These are phyloP conservation scores for Drosophila aldrichi DNA, from an alignment of 2,888 invertebrate genomes.

Conservation along the genomic window DNA sequence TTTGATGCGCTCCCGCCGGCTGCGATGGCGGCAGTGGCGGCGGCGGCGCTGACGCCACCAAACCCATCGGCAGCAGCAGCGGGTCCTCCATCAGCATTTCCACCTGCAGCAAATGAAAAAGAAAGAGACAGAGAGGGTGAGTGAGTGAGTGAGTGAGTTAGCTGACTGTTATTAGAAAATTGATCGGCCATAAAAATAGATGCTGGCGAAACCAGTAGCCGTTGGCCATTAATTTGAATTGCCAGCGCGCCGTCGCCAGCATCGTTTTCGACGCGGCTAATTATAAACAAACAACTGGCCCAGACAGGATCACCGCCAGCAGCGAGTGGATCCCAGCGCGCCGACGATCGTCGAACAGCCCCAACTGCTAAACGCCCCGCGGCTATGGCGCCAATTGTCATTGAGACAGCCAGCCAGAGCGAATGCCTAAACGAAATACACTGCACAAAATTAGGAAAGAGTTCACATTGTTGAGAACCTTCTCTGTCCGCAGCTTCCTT, in stretches of 20 bases:
- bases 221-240: slow-evolving; percentile 72
- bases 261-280: slow-evolving; percentile 62
- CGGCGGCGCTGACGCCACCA: slow-evolving; percentile 60
- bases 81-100: slow-evolving; percentile 81
- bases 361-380: slow-evolving; percentile 56
- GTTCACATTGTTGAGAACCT: too few relatives aligned
- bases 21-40: slow-evolving; percentile 44
- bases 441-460: slow-evolving; percentile 20
- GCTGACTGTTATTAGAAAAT: slow-evolving; percentile 61
- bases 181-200: slow-evolving; percentile 75
- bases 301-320: slow-evolving; percentile 45
- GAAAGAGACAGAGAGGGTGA: slow-evolving; percentile 27
- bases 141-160: slow-evolving; percentile 1
- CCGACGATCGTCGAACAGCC: background rate
- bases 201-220: slow-evolving; percentile 69
- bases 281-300: slow-evolving; percentile 74
- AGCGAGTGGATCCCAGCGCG: background rate
- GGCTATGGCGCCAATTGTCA: slow-evolving; percentile 78
- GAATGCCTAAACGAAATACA: slow-evolving; percentile 17
- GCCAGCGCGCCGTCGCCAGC: slow-evolving; percentile 47
- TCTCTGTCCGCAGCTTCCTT: too few relatives aligned
- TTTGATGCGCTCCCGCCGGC: slow-evolving; percentile 46
- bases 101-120: slow-evolving; percentile 71
- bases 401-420: slow-evolving; percentile 55
- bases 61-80: slow-evolving; percentile 59